phyloP scores from a whole-genome alignment of 2,797 vertebrate genomes.

The Spondyliosoma cantharus region DNA sequence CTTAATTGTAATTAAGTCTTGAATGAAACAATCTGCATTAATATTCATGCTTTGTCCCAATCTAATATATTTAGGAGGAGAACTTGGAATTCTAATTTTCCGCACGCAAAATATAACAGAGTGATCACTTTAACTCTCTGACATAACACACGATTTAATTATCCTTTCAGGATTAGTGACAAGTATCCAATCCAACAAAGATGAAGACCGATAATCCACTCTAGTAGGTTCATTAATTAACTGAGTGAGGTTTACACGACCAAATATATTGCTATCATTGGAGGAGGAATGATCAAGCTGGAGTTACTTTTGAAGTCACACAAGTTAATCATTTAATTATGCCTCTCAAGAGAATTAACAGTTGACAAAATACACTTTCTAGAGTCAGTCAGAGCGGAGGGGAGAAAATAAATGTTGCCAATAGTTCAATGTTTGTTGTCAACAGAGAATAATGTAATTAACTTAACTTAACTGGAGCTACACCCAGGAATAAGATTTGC shows the following conservation, averaged over 20 bases:
- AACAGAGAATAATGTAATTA: no score
- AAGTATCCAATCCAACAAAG: slow-evolving; percentile 20
- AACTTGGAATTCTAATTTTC: background rate
- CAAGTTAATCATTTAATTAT: slow-evolving; percentile 1
- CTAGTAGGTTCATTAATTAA: slow-evolving; percentile 18
- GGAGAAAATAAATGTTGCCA: no score
- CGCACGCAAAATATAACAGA: background rate
- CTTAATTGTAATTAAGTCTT: no score
- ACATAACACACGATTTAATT: background rate
- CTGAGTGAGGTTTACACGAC: slow-evolving; percentile 7
- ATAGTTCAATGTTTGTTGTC: no score
- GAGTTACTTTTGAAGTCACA: slow-evolving; percentile 4
- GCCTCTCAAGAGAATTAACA: background rate
- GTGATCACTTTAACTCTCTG: background rate
- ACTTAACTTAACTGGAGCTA: no score
- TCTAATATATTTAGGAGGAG: background rate
- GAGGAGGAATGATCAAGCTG: background rate
- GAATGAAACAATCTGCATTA: no score
- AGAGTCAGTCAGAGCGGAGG: no score
- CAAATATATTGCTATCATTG: slow-evolving; percentile 4
- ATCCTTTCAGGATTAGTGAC: slow-evolving; percentile 8
- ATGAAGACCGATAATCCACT: slow-evolving; percentile 2
- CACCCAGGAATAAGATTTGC: no score
- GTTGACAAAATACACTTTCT: background rate
- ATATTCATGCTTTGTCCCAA: background rate